Evolutionary conservation across 1,140 invertebrate genomes (phyloP).

Genomic region (Philotrypesis tridentata): DNA sequence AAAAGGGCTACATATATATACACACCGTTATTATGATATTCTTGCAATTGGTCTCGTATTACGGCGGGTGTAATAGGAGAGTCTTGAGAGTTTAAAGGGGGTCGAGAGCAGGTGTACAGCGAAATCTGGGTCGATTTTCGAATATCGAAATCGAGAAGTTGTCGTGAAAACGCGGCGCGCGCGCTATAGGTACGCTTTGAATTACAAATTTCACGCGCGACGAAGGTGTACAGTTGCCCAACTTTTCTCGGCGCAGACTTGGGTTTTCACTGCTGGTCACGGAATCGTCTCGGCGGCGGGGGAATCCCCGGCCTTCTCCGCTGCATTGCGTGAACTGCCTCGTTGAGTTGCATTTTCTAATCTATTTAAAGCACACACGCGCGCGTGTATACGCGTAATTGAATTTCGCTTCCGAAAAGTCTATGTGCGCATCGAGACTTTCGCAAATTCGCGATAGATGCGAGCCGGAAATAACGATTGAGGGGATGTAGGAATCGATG

Average conservation of each 20-base stretch:
- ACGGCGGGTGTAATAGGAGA: constrained; percentile 41
- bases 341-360: neutral
- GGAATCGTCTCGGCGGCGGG: too few species aligned
- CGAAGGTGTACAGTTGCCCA: constrained; percentile 7
- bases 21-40: neutral
- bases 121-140: constrained; percentile 52
- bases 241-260: neutral
- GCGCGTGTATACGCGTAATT: too few species aligned
- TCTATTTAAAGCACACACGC: neutral
- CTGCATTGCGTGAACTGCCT: too few species aligned
- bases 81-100: constrained; percentile 12
- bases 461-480: too few species aligned
- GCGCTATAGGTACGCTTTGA: constrained; percentile 15
- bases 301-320: too few species aligned
- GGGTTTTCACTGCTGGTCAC: neutral
- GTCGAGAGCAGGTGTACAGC: constrained; percentile 32
- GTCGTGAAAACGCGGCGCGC: constrained; percentile 21
- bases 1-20: neutral
- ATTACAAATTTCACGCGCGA: constrained; percentile 19
- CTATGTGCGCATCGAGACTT: too few species aligned
- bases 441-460: too few species aligned
- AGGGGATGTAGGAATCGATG: too few species aligned
- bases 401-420: too few species aligned
- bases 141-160: constrained; percentile 36
- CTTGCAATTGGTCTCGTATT: constrained; percentile 24